Evolutionary conservation across 1,140 invertebrate species (phyloP).

Genomic region (Neodiprion virginianus): DNA sequence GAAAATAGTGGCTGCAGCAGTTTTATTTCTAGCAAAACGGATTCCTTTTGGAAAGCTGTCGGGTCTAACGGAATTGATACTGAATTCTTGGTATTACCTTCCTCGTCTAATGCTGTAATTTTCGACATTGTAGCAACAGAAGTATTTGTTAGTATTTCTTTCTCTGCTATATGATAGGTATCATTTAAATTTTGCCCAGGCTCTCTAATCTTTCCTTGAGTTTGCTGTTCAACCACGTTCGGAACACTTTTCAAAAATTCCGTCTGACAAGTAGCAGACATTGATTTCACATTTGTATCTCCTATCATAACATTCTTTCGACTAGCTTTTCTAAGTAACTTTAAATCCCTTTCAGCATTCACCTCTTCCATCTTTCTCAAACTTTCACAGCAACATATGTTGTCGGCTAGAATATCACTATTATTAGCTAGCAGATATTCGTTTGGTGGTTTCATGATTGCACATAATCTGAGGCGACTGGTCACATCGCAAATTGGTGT

Average conservation of each 20-base stretch:
- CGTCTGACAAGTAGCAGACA: background rate
- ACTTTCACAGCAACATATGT: background rate
- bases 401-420: background rate
- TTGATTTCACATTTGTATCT: background rate
- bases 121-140: too few relatives aligned
- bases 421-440: background rate
- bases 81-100: too few relatives aligned
- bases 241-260: background rate
- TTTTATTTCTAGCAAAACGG: background rate
- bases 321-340: background rate
- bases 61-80: too few relatives aligned
- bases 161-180: too few relatives aligned
- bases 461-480: background rate
- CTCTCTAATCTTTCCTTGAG: too few relatives aligned
- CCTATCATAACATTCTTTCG: background rate
- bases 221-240: too few relatives aligned
- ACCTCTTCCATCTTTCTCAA: background rate
- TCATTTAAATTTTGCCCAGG: too few relatives aligned
- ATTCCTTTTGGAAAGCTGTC: background rate
- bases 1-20: background rate
- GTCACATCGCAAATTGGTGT: constrained; percentile 2
- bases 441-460: background rate
- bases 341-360: background rate
- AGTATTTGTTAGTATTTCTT: too few relatives aligned
- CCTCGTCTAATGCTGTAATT: too few relatives aligned